Evolutionary conservation across 2,888 invertebrate species (phyloP), one percentile per base, ranked within the genome.

Genomic region (Tupiocoris notatus): DNA sequence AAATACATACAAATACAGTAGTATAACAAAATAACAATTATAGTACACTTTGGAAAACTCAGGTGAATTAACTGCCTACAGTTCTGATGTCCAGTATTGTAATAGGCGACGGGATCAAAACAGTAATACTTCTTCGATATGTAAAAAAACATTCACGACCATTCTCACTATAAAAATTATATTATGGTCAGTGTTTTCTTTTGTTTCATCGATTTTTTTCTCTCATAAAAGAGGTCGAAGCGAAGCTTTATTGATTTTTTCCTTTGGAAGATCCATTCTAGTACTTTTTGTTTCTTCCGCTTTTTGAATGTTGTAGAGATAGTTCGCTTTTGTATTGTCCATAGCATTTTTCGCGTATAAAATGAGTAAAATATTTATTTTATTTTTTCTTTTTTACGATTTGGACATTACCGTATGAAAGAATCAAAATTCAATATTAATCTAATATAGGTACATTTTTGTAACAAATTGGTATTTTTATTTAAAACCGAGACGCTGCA

Each of bases 11-110:
- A 73, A 73, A 73, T 61, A 61, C 62, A 62, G 61, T 73, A 73
- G 73, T 73, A 73, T 73, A 73, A 73, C 73, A 73, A 73, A 73
- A 73, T 73, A 73, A 73, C 73, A 73, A 62, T 73, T 73, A 61
- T 73, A 61, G 62, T 63, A 61, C 73, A 73, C 73, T 73, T 73
- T 73, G 73, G 73, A 73, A 73, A 73, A 73, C 73, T 62, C 73
- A 73, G 73, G 73, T 73, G 63, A 73, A 25, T 65, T 17, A 2
- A 25, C 24, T n/a, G 57, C 67, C 70, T 23, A 59, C 70, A 58
- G 18, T 23, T 59, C 23, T 57, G 70, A 70, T 59, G 70, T 25
- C 70, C 70, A 18, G 57, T 59, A 58, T 57, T 57, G n/a, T n/a
- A n/a, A n/a, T n/a, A n/a, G n/a, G n/a, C n/a, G 39, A 39, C 24